A percentile compares a stretch with the other conserved stretches of the same genome.
Evolutionary conservation across 2,797 vertebrate species (phyloP).

Genomic region (Valencia hispanica): DNA sequence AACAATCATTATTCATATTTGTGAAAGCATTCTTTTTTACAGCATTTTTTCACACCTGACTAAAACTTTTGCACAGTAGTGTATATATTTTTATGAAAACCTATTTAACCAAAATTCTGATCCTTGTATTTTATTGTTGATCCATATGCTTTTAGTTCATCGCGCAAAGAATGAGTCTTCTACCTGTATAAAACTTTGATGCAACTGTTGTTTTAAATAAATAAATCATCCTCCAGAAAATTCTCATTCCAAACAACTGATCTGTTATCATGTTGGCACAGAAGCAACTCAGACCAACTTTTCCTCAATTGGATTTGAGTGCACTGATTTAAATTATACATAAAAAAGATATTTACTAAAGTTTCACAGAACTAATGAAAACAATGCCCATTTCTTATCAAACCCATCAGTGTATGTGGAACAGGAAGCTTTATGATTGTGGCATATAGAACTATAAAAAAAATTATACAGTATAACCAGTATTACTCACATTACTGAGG

Average conservation of each 20-base stretch:
- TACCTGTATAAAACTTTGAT: background rate
- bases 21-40: too few species aligned
- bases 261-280: background rate
- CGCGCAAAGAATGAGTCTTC: background rate
- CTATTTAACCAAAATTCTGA: background rate
- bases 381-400: slow-evolving; percentile 8
- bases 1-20: too few species aligned
- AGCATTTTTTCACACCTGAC: too few species aligned
- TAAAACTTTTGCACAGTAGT: too few species aligned
- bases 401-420: background rate
- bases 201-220: too few species aligned
- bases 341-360: background rate
- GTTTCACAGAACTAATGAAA: too few species aligned
- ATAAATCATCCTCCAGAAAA: background rate
- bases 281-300: background rate
- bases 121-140: background rate
- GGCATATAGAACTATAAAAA: slow-evolving; percentile 10
- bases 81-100: too few species aligned
- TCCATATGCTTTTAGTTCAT: background rate
- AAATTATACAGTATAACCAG: background rate
- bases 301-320: background rate
- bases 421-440: background rate
- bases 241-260: background rate
- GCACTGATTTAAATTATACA: background rate
- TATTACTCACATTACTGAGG: slow-evolving; percentile 8